Conservation (phyloP, 2,888 invertebrate species). For the Matsumyia berberina region DNA sequence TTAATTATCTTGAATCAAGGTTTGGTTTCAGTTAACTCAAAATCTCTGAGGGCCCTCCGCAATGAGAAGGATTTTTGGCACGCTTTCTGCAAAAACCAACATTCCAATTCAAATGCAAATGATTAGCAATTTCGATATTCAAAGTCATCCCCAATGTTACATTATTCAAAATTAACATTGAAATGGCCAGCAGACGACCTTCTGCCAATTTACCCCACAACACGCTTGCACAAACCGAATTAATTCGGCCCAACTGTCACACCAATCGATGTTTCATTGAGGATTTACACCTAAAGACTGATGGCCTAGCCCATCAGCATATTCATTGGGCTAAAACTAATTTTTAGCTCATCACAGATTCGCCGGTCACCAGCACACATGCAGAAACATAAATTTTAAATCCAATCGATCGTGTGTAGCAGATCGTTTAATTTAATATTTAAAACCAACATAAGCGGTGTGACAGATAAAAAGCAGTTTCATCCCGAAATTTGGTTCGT, state of each 20-base stretch:
- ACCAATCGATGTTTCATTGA: slow-evolving; percentile 11
- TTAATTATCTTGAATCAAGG: no score
- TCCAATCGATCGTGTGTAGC: background rate
- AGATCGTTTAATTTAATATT: slow-evolving; percentile 13
- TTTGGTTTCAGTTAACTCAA: no score
- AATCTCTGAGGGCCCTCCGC: no score
- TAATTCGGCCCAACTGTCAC: background rate
- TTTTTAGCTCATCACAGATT: slow-evolving; percentile 28
- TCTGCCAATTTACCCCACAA: no score
- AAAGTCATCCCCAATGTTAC: no score
- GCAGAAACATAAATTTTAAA: background rate
- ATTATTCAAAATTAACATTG: no score
- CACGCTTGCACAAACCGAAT: background rate
- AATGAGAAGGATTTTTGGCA: no score
- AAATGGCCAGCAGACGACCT: no score
- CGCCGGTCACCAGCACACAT: background rate
- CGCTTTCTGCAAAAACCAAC: no score
- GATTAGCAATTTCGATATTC: no score
- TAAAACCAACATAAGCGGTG: background rate
- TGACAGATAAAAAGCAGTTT: slow-evolving; percentile 1
- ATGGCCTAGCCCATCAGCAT: slow-evolving; percentile 30
- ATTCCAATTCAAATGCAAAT: no score
- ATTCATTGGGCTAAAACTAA: slow-evolving; percentile 23
- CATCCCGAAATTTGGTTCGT: background rate
- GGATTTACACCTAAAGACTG: slow-evolving; percentile 13